Conservation (phyloP, 2,797 vertebrate species). For the Rousettus madagascariensis region DNA sequence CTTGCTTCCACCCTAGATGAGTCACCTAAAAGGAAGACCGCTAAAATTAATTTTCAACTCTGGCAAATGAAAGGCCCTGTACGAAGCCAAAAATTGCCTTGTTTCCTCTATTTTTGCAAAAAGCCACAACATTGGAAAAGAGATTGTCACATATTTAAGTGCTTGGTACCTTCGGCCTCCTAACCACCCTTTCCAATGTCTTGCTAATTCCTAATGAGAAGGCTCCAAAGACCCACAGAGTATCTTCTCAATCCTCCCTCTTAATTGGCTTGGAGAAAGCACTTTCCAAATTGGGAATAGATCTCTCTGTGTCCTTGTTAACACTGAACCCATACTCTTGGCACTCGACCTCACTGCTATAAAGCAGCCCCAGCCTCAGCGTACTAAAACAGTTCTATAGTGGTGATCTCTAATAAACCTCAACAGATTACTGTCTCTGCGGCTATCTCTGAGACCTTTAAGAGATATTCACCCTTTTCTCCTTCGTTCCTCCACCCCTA, state of each 20-base stretch:
- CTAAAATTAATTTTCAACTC: not conserved
- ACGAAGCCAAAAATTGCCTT: not conserved
- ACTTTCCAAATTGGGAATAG: not conserved
- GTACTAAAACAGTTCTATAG: not conserved
- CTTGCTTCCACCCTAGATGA: not conserved
- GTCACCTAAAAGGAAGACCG: not conserved
- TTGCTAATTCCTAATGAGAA: not conserved
- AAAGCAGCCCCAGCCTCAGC: not conserved
- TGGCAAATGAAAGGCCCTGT: not conserved
- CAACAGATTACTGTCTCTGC: not conserved
- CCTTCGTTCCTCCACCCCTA: not conserved
- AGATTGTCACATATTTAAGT: not conserved
- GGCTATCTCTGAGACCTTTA: not conserved
- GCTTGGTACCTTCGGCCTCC: not conserved
- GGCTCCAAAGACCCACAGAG: not conserved
- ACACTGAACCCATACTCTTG: not conserved
- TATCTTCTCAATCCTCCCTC: not conserved
- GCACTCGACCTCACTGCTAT: not conserved
- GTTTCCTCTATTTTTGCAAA: not conserved
- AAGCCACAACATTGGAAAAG: not conserved
- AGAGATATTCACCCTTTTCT: not conserved
- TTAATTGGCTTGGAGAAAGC: not conserved
- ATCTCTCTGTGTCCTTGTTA: not conserved
- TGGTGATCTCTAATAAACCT: not conserved
- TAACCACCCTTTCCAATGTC: not conserved